Conservation (phyloP, 2,797 vertebrate genomes). For the Diplodus sargus region DNA sequence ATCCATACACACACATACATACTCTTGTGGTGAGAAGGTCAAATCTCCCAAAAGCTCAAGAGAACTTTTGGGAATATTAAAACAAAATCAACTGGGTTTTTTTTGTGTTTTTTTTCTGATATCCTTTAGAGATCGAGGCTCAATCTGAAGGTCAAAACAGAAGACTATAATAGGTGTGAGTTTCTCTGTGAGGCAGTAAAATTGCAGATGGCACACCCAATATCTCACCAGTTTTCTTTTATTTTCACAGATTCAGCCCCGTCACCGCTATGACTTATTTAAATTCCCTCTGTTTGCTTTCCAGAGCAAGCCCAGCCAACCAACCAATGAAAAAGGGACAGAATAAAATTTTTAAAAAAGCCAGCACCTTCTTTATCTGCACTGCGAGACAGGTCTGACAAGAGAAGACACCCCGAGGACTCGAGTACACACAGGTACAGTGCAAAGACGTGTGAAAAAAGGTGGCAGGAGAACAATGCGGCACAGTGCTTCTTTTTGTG, state of each 20-base stretch:
- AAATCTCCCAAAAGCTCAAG: background rate
- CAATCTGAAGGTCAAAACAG: slow-evolving; percentile 45
- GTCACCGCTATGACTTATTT: slow-evolving; percentile 49
- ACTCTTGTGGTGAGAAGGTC: background rate
- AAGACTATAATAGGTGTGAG: slow-evolving; percentile 45
- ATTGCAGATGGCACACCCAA: slow-evolving; percentile 44
- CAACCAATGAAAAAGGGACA: slow-evolving; percentile 9
- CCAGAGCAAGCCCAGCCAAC: slow-evolving; percentile 31
- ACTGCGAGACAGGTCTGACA: slow-evolving; percentile 46
- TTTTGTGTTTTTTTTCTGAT: background rate
- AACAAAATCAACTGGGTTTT: slow-evolving; percentile 17
- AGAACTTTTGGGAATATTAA: slow-evolving; percentile 23
- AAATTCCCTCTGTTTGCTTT: slow-evolving; percentile 49
- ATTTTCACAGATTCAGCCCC: slow-evolving; percentile 54
- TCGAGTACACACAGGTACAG: background rate
- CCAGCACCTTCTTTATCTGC: slow-evolving; percentile 36
- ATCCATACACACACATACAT: background rate
- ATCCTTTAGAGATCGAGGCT: slow-evolving; percentile 22
- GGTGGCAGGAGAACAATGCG: slow-evolving; percentile 1
- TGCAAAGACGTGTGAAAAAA: background rate
- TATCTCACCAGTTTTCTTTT: slow-evolving; percentile 58
- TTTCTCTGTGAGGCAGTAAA: slow-evolving; percentile 61
- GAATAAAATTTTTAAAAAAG: background rate
- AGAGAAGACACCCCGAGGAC: slow-evolving; percentile 19
- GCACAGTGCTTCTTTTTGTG: slow-evolving; percentile 33